These are phyloP conservation scores for Aulostomus chinensis DNA, from an alignment of 2,797 vertebrate genomes.

Conservation along the genomic window DNA sequence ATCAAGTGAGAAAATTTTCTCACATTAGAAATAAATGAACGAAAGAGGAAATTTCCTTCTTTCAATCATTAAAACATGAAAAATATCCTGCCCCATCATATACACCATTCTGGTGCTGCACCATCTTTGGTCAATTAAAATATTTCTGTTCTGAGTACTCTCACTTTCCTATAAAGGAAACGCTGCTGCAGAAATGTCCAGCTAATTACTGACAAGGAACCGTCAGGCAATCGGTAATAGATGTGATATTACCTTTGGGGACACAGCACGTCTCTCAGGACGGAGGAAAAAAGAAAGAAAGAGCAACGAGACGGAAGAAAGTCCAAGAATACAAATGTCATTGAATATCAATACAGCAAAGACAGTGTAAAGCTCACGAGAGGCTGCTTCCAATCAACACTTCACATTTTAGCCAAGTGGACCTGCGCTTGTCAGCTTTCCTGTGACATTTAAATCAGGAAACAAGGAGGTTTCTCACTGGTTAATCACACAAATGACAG, in stretches of 20 bases:
- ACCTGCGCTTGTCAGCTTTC: constrained; percentile 34
- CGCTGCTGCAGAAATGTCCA: background rate
- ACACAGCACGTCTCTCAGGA: background rate
- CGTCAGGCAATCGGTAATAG: constrained; percentile 12
- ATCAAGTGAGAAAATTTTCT: constrained; percentile 52
- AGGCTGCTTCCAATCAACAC: constrained; percentile 28
- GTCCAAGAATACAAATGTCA: constrained; percentile 66
- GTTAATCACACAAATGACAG: constrained; percentile 32
- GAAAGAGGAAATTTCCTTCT: constrained; percentile 30
- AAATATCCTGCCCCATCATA: too few relatives aligned
- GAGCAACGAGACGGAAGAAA: too few relatives aligned
- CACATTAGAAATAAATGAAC: constrained; percentile 49
- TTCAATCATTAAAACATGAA: constrained; percentile 43
- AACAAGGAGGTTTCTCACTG: constrained; percentile 22
- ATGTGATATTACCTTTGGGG: constrained; percentile 3
- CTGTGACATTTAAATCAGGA: constrained; percentile 54
- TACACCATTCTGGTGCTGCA: too few relatives aligned
- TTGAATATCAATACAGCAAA: constrained; percentile 50
- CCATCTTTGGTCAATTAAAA: too few relatives aligned
- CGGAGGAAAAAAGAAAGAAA: background rate
- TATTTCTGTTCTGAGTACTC: too few relatives aligned
- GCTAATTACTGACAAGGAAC: constrained; percentile 15
- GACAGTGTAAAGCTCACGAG: constrained; percentile 3
- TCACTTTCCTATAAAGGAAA: constrained; percentile 12
- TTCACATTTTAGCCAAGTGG: constrained; percentile 44